These are phyloP conservation scores for Luperina nickerlii DNA, from an alignment of 2,888 invertebrate species.

Conservation along the genomic window DNA sequence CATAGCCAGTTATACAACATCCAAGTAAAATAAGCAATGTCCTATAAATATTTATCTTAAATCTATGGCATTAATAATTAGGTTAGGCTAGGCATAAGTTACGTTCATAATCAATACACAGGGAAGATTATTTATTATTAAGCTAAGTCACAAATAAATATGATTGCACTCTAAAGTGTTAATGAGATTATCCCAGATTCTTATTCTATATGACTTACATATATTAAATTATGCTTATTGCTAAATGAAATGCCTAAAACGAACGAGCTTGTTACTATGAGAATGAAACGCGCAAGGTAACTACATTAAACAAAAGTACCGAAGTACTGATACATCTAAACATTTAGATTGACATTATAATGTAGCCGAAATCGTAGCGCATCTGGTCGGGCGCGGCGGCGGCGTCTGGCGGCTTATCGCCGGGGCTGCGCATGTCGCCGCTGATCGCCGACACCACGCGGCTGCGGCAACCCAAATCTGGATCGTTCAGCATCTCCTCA, in stretches of 20 bases:
- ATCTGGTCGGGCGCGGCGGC: background rate
- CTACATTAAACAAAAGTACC: background rate
- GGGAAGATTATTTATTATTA: background rate
- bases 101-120: background rate
- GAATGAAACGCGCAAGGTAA: background rate
- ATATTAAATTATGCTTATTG: background rate
- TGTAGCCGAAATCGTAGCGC: slow-evolving; percentile 10
- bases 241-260: background rate
- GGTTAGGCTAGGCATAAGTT: background rate
- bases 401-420: background rate
- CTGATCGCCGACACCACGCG: slow-evolving; percentile 26
- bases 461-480: slow-evolving; percentile 32
- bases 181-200: slow-evolving; percentile 4
- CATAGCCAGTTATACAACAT: background rate
- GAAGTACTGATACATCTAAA: background rate
- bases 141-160: background rate
- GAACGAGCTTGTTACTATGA: background rate
- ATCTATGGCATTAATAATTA: background rate
- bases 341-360: slow-evolving; percentile 34
- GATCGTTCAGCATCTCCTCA: slow-evolving; percentile 41
- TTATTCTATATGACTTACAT: background rate
- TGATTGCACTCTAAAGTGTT: background rate
- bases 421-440: background rate
- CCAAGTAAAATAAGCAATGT: background rate
- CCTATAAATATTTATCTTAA: background rate